Evolutionary conservation across 2,797 vertebrate species (phyloP), one percentile per base, ranked within the genome.

Genomic region (Gila robusta): DNA sequence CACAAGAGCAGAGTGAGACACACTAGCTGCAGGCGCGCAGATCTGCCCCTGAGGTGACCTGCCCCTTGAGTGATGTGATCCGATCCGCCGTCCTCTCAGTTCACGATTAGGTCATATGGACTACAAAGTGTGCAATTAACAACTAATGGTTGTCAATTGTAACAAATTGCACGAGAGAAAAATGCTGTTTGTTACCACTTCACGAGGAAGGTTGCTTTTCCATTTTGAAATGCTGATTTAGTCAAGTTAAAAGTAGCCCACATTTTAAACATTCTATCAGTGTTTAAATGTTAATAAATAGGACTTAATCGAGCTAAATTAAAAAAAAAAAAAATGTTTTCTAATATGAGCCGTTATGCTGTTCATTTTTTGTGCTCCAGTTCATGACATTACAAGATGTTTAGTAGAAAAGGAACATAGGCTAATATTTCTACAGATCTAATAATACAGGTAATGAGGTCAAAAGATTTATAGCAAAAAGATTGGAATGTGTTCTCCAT

Each of bases 61-160:
- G 82, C 59, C 82, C 72, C 82, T 26, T 39, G 59, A 84, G 82
- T 67, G 82, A 84, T 76, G 82, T 54, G 82, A 67, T 52, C 59
- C 44, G 44, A 67, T 39, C 82, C 72, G 32, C 59, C 72, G 52
- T 39, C 44, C 52, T 54, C 47, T 21, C 52, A 2, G 17, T 21
- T 49, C 47, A 49, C 47, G 5, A 49, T 17, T 49, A 49, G 5
- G 47, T 67, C 8, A 28, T 39, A 2, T 64, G 35, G 17, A 66
- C 23, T 67, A 12, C 16, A 23, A 39, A 76, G 44, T 70, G 16
- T 41, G 47, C 35, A 6, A 11, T 66, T 66, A 26, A 83, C n/a
- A 26, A 23, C 26, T 16, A 64, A 9, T 7, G 71, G 12, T 16
- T 52, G 28, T 37, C 59, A 23, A 41, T 54, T 52, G 17, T 66